Evolutionary conservation across 2,888 invertebrate genomes (phyloP), one percentile per base, ranked within the genome.

Genomic region (Epistrophe grossulariae): DNA sequence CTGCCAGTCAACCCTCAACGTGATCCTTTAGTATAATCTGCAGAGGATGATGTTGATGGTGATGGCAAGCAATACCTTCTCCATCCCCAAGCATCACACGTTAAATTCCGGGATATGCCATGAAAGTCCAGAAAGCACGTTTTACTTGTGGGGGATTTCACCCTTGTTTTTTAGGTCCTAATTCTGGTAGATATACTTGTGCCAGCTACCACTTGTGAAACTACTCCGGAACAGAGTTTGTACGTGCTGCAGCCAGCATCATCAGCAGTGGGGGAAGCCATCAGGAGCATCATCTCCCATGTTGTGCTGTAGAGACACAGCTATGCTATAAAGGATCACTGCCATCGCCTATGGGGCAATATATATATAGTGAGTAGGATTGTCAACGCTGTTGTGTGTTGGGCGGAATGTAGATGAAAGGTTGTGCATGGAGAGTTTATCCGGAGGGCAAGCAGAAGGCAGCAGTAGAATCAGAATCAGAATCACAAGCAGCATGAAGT

Each of bases 201-300:
- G 59, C 73, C 73, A 78, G 64, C 70, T 81, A 73, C 31, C 62
- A 77, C 80, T 85, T 85, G 72, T 66, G 78, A 82, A 85, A 81
- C 81, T 59, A 79, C 70, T 79, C 57, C 73, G 78, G 73, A 81
- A 74, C 35, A 68, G 70, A 72, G 71, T 73, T 78, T 73, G 64
- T 62, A 71, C 60, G 57, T 62, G 72, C 68, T 62, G 73, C 68
- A 68, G 78, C 11, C 45, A 45, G 35, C 35, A 35, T 35, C 35
- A 31, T 5, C 64, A 50, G 35, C 19, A 13, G 28, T 28, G 35
- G 55, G 60, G 71, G 59, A 73, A 87, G 80, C 82, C 88, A 88
- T 88, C 84, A 79, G 83, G 78, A 88, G 82, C 88, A 88, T 89
- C 88, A 88, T 84, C 84, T 88, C 87, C 70, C 76, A 70, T 87